A percentile compares a stretch with the other conserved stretches of the same genome.
phyloP scores from a whole-genome alignment of 2,888 invertebrate species.

The Sminthurinus aureus region DNA sequence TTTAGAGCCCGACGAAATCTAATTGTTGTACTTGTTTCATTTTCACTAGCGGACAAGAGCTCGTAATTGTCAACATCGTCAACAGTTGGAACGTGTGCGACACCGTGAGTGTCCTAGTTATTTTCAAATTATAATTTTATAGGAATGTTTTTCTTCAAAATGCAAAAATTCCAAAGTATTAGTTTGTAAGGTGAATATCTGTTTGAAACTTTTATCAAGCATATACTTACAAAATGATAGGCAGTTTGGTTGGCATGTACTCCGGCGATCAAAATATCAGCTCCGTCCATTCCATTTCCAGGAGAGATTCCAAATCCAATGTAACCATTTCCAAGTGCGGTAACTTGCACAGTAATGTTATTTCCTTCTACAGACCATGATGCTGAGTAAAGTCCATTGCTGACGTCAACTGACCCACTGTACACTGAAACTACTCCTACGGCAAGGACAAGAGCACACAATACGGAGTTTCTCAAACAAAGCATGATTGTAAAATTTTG shows the following conservation, averaged over 20 bases:
- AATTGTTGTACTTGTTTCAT: neutral
- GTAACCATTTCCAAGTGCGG: neutral
- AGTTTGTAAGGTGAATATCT: neutral
- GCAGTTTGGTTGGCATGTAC: neutral
- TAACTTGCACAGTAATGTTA: neutral
- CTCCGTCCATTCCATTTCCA: neutral
- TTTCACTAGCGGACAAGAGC: neutral
- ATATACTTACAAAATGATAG: neutral
- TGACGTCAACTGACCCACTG: neutral
- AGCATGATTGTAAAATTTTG: neutral
- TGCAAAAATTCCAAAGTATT: too few relatives aligned
- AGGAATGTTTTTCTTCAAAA: neutral
- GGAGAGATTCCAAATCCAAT: slow-evolving; percentile 6
- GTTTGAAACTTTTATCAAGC: neutral
- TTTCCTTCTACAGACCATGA: neutral
- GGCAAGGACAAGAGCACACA: neutral
- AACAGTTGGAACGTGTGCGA: neutral
- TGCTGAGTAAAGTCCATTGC: neutral
- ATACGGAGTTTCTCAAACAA: too few relatives aligned
- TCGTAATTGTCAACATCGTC: neutral
- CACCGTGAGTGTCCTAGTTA: neutral
- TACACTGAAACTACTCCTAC: neutral
- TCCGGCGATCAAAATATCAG: slow-evolving; percentile 6
- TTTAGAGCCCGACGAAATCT: neutral
- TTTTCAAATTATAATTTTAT: neutral